A percentile compares a stretch with the other conserved stretches of the same genome.
phyloP scores from a whole-genome alignment of 2,797 vertebrate species.

The Enoplosus armatus region DNA sequence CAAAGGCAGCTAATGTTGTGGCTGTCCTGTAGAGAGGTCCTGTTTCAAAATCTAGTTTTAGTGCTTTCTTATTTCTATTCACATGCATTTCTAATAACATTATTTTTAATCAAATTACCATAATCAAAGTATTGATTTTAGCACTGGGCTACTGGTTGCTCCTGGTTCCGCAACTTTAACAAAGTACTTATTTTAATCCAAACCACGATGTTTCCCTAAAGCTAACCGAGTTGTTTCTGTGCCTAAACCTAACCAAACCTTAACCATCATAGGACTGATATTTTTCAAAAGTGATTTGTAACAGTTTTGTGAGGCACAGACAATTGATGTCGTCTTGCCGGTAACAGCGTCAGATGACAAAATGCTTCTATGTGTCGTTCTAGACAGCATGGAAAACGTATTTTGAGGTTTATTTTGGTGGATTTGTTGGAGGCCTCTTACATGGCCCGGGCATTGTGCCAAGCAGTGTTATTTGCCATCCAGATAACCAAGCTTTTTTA shows the following conservation, averaged over 20 bases:
- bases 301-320: neutral
- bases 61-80: neutral
- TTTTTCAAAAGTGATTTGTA: too few relatives aligned
- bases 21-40: neutral
- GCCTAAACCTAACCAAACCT: neutral
- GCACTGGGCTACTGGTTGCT: neutral
- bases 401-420: neutral
- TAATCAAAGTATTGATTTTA: neutral
- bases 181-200: too few relatives aligned
- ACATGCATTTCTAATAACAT: neutral
- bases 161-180: neutral
- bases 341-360: too few relatives aligned
- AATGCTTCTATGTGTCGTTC: neutral
- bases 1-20: neutral
- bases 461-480: constrained; percentile 23
- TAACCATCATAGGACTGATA: neutral
- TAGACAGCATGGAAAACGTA: neutral
- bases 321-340: neutral
- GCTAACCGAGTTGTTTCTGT: neutral
- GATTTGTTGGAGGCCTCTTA: neutral
- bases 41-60: neutral
- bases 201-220: neutral
- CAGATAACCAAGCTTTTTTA: neutral
- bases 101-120: neutral
- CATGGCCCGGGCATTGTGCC: neutral